Base-by-base conservation (phyloP, 2,888 invertebrate species). In the Pachydiplax longipennis region DNA sequence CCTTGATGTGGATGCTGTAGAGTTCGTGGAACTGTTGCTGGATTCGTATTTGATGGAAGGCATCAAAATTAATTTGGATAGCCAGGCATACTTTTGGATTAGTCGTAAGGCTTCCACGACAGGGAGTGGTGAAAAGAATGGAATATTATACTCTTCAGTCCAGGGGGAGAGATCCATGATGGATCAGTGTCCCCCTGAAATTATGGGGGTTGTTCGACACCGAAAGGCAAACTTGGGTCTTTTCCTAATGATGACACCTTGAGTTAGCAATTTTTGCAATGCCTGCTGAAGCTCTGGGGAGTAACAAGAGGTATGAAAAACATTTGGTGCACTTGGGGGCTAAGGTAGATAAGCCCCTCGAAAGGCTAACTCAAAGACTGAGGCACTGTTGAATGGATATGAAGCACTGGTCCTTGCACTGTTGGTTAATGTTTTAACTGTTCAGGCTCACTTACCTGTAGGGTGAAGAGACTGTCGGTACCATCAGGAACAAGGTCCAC, bases 21-120 rank as follows among this genome's bases (percentile, higher is more conserved):
- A n/a, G 2, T 0, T 15, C 1, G 0, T 12, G 0, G 22, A n/a
- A 25, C 0, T 5, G 1, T 1, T 2, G 12, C 0, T 0, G 1
- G 10, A 81, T 40, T 10, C 22, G 44, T 0, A 81, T 18, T 4
- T 81, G 81, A 5, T 22, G 44, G n/a, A 81, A 81, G 22, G 81
- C 44, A 5, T 5, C 22, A 81, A 22, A 4, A 44, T 44, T 0
- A 81, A 12, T 12, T 44, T 81, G 22, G 22, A 10, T 3, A 81
- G 22, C 1, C 3, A 12, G 2, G 81, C 15, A 3, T 25, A 2
- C 1, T 2, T 0, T 0, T 40, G 81, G 4, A 81, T 81, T 1
- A 35, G 0, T 0, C 12, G 2, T 5, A 81, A 4, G 0, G 81
- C 22, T n/a, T 44, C 18, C 1, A 22, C 81, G 0, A 44, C 81